Percentiles rank a stretch among this genome's conserved stretches.
Conservation (phyloP, 2,113 vertebrate species). For the Natator depressus region DNA sequence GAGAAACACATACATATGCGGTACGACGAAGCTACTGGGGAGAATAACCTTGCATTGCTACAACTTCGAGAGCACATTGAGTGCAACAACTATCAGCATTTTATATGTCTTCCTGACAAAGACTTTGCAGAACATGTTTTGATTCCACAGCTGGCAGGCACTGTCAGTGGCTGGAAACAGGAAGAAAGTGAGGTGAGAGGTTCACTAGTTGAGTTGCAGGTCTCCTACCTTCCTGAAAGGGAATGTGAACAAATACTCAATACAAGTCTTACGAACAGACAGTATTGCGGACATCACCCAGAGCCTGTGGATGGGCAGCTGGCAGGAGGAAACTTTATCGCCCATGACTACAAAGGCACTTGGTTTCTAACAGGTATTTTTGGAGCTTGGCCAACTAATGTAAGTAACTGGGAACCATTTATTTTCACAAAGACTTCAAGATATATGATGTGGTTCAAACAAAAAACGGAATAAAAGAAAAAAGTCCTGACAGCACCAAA, state of each 20-base stretch:
- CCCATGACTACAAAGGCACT: constrained; percentile 79
- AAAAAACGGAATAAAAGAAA: constrained; percentile 53
- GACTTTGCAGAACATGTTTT: constrained; percentile 90
- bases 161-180: constrained; percentile 58
- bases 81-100: constrained; percentile 72
- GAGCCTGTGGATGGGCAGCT: background rate
- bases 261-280: constrained; percentile 84
- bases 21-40: constrained; percentile 60
- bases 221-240: constrained; percentile 75
- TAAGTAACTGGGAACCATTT: constrained; percentile 37
- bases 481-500: background rate
- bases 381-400: constrained; percentile 46
- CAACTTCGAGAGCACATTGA: constrained; percentile 69
- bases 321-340: constrained; percentile 79
- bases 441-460: constrained; percentile 85
- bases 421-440: constrained; percentile 88
- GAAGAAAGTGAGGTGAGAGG: background rate
- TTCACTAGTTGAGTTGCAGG: background rate
- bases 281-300: constrained; percentile 82
- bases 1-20: constrained; percentile 74
- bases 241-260: constrained; percentile 80
- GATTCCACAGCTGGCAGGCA: constrained; percentile 75
- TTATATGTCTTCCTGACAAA: constrained; percentile 85
- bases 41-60: constrained; percentile 85
- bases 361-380: constrained; percentile 90